Evolutionary conservation across 2,113 vertebrate genomes (phyloP), one percentile per base, ranked within the genome.

Genomic region (Lichenostomus cassidix): DNA sequence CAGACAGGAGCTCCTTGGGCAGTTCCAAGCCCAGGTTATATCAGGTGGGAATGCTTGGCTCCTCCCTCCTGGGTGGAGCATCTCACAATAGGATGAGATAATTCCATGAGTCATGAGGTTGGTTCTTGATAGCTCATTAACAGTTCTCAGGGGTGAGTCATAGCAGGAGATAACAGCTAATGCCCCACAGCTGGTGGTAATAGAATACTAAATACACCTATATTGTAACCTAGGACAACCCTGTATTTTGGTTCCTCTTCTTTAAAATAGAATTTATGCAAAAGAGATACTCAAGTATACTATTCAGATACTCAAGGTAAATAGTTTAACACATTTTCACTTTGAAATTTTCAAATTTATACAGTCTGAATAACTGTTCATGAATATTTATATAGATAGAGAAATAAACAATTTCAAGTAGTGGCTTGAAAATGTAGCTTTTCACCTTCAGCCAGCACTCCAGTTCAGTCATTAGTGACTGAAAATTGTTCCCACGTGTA

Each of bases 401-500:
- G 7, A 78, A 46, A 71, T 76, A 35, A 52, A 75, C 49, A 53
- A 33, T 52, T 74, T 12, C 22, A 86, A 59, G 56, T n/a, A 87
- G 5, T 73, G 81, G 46, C 21, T 41, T 10, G 31, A 78, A 88
- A 92, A 91, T 78, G 12, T 49, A 83, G 63, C 9, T 73, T 95
- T 90, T 87, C 35, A 41, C 78, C 41, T 68, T 91, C 64, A 76
- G 42, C 65, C 69, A 52, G 62, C 15, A 83, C 64, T 95, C 18
- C 12, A 41, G 62, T 74, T 11, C 62, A 94, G 14, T 88, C 69
- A 93, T 68, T 84, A 89, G 39, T 74, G 41, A 83, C 53, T 44
- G 64, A 93, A 98, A 97, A 97, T 96, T 92, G 44, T 53, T 97
- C 94, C 92, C 89, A 95, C 77, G 65, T 90, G 67, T 82, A 81